Conservation (phyloP, 2,888 invertebrate species). For the Gasteruption jaculator region DNA sequence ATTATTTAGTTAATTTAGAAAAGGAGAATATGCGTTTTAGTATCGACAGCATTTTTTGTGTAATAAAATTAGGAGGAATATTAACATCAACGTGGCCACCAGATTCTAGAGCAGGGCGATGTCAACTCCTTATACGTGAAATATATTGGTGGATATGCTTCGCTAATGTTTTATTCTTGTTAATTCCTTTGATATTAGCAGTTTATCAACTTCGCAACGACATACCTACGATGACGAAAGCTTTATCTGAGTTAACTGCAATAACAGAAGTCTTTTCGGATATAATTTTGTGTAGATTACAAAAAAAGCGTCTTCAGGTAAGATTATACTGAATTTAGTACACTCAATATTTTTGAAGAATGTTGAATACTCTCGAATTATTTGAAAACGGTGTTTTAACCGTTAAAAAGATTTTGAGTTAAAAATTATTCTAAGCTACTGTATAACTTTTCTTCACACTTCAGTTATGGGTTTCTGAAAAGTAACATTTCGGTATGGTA, state of each 20-base stretch:
- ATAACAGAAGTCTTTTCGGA: constrained; percentile 31
- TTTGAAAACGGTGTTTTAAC: too few species aligned
- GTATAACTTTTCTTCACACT: too few species aligned
- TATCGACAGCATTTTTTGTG: too few species aligned
- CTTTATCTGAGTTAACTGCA: constrained; percentile 34
- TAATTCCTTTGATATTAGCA: constrained; percentile 28
- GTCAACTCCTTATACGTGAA: constrained; percentile 20
- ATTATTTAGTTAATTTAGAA: too few species aligned
- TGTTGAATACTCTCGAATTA: too few species aligned
- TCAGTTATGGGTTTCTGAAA: too few species aligned
- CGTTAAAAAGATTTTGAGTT: too few species aligned
- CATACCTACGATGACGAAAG: constrained; percentile 27
- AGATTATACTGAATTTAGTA: too few species aligned
- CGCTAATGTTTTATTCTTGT: constrained; percentile 23
- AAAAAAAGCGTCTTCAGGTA: constrained; percentile 30
- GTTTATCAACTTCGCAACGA: constrained; percentile 28
- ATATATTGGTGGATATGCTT: constrained; percentile 28
- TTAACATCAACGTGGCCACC: constrained; percentile 32
- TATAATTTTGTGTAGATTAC: constrained; percentile 29
- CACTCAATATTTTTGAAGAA: too few species aligned
- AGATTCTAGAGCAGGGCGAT: constrained; percentile 11
- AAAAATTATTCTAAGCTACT: too few species aligned
- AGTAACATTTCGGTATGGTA: too few species aligned
- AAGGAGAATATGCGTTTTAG: too few species aligned
- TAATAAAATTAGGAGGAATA: constrained; percentile 26